Evolutionary conservation across 1,140 invertebrate genomes (phyloP).

Genomic region (Eulimnadia texana): DNA sequence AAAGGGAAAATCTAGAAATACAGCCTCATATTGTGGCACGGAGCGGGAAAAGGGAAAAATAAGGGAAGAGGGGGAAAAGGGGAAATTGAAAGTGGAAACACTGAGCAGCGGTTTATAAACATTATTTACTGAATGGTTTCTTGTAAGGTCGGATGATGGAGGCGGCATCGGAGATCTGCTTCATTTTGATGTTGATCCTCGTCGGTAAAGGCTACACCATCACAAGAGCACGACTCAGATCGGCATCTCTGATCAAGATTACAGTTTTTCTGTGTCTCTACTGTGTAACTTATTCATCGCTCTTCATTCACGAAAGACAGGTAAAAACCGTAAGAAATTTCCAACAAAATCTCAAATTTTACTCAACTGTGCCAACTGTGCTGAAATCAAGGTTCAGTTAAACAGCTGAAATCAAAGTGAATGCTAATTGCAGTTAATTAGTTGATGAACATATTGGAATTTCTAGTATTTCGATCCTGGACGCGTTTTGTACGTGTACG

Average conservation of each 20-base stretch:
- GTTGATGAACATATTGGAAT: no score
- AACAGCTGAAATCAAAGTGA: neutral
- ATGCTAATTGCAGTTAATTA: slow-evolving; percentile 3
- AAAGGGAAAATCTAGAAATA: no score
- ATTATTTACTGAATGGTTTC: slow-evolving; percentile 6
- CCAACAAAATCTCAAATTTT: no score
- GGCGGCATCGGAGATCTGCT: slow-evolving; percentile 51
- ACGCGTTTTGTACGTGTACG: slow-evolving; percentile 73
- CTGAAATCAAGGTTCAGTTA: no score
- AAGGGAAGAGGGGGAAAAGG: no score
- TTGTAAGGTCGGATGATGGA: slow-evolving; percentile 49
- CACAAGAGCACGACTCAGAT: slow-evolving; percentile 58
- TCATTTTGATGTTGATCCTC: slow-evolving; percentile 60
- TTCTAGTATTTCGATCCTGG: slow-evolving; percentile 70
- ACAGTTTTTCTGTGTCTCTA: slow-evolving; percentile 67
- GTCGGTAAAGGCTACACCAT: slow-evolving; percentile 82
- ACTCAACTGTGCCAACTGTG: no score
- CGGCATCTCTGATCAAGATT: slow-evolving; percentile 51
- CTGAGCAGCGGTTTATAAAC: slow-evolving; percentile 1
- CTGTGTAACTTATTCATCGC: slow-evolving; percentile 44
- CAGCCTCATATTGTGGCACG: no score
- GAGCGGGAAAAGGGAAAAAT: no score
- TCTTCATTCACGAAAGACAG: slow-evolving; percentile 63
- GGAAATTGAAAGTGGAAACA: no score
- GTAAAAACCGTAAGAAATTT: no score